Evolutionary conservation across 2,888 invertebrate genomes (phyloP).

Genomic region (Drosophila atripex): DNA sequence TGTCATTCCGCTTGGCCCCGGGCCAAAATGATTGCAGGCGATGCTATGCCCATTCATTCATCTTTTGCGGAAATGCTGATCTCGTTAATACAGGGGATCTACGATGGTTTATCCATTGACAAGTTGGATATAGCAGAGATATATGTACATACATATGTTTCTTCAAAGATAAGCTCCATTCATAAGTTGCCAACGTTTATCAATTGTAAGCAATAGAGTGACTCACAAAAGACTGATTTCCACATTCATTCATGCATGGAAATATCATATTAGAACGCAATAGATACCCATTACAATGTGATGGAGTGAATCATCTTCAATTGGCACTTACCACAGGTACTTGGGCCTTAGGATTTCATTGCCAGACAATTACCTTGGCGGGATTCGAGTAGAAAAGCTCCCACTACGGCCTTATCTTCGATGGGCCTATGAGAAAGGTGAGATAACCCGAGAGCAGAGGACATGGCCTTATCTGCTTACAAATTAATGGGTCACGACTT

Average conservation of each 20-base stretch:
- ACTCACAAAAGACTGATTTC: neutral
- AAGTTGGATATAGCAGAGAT: neutral
- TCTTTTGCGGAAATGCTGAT: slow-evolving; percentile 46
- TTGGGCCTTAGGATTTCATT: slow-evolving; percentile 7
- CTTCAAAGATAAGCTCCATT: neutral
- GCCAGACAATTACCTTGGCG: slow-evolving; percentile 32
- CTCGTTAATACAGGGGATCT: slow-evolving; percentile 25
- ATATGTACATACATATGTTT: neutral
- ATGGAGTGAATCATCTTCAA: slow-evolving; percentile 20
- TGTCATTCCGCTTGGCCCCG: slow-evolving; percentile 39
- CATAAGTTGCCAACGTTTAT: neutral
- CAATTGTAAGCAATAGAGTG: neutral
- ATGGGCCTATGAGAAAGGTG: slow-evolving; percentile 16
- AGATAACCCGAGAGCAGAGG: neutral
- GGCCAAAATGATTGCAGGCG: slow-evolving; percentile 31
- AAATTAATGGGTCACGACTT: slow-evolving; percentile 25
- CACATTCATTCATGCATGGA: slow-evolving; percentile 9
- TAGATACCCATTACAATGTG: slow-evolving; percentile 6
- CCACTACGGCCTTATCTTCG: slow-evolving; percentile 45
- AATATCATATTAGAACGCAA: neutral
- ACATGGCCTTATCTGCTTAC: slow-evolving; percentile 50
- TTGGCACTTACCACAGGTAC: neutral
- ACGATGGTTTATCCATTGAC: slow-evolving; percentile 9
- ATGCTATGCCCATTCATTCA: slow-evolving; percentile 20
- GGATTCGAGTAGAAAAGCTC: slow-evolving; percentile 44